A percentile compares a stretch with the other conserved stretches of the same genome.
Evolutionary conservation across 2,797 vertebrate species (phyloP).

Genomic region (Chloroceryle inda): DNA sequence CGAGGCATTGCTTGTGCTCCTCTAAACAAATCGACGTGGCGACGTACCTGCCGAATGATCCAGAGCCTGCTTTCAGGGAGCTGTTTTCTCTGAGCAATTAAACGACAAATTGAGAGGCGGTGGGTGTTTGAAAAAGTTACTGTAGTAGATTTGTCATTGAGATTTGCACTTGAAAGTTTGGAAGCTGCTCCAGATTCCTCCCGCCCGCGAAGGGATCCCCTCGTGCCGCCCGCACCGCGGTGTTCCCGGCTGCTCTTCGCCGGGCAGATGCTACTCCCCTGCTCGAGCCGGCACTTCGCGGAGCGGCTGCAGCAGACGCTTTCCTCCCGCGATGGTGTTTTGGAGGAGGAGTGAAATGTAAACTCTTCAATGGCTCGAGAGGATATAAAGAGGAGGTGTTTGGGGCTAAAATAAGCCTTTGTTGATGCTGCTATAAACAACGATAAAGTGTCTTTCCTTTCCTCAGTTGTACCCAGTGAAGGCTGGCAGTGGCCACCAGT

Average conservation of each 20-base stretch:
- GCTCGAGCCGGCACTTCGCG: background rate
- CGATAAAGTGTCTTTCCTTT: background rate
- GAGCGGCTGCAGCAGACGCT: background rate
- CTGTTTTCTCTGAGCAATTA: background rate
- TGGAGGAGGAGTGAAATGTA: background rate
- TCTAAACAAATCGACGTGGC: background rate
- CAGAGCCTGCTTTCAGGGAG: background rate
- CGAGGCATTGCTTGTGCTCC: background rate
- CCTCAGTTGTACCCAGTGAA: background rate
- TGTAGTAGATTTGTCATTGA: background rate
- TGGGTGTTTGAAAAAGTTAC: background rate
- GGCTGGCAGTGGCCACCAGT: background rate
- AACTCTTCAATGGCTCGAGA: background rate
- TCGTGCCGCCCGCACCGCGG: rapidly evolving
- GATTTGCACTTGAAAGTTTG: background rate
- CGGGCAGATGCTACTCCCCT: background rate
- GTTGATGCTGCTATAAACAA: background rate
- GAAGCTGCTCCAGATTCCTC: background rate
- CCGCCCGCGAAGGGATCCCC: rapidly evolving
- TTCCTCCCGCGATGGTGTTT: background rate
- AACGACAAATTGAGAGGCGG: background rate
- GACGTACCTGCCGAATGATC: background rate
- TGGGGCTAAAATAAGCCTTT: background rate
- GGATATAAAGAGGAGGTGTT: background rate
- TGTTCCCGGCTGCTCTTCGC: rapidly evolving